A percentile compares a stretch with the other conserved stretches of the same genome.
Conservation (phyloP, 2,888 invertebrate species). For the Zootermopsis nevadensis region DNA sequence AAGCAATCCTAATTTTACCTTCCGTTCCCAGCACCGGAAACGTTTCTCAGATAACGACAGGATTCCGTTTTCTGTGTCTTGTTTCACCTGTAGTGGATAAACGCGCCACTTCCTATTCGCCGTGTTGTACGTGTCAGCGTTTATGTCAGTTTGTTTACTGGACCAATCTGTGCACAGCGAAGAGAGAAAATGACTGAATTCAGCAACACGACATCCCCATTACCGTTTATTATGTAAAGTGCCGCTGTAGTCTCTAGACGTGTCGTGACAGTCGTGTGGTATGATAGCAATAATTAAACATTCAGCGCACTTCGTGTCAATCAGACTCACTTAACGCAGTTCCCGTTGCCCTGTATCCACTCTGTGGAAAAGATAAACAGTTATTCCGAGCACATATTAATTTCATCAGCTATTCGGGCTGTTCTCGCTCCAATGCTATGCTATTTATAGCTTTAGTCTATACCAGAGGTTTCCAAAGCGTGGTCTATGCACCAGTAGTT, state of each 20-base stretch:
- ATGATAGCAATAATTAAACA: conserved; percentile 22
- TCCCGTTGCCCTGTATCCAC: neutral
- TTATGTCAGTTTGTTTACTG: neutral
- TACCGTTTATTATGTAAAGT: conserved; percentile 19
- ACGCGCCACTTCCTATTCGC: neutral
- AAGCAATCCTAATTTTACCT: no score
- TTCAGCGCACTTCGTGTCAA: neutral
- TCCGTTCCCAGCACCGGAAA: no score
- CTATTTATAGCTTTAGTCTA: no score
- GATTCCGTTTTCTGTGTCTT: no score
- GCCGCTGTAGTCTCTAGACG: no score
- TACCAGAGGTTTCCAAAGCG: no score
- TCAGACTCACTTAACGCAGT: neutral
- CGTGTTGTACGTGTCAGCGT: neutral
- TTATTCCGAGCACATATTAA: neutral
- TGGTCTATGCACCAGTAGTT: no score
- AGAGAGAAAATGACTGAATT: neutral
- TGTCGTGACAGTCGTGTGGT: neutral
- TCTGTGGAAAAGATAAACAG: neutral
- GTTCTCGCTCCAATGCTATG: no score
- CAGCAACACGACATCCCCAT: conserved; percentile 29
- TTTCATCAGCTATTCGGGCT: neutral
- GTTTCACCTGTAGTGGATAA: neutral
- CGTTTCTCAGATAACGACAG: no score
- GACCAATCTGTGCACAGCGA: neutral